Base-by-base conservation (phyloP, 1,140 invertebrate species). In the Phenacoccus solenopsis region DNA sequence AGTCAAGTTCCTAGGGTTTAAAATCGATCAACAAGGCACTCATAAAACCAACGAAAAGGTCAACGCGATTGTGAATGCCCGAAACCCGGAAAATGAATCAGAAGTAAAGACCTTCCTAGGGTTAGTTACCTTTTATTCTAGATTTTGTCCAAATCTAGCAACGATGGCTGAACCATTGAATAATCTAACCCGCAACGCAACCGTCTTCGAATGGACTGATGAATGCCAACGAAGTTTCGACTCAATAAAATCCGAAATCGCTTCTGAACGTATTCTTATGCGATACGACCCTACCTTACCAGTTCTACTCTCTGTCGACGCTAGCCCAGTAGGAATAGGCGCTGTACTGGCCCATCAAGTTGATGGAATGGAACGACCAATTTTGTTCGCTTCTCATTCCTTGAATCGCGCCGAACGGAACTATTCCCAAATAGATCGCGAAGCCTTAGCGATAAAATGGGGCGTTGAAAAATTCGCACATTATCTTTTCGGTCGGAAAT, bases 361-460 rank as follows among this genome's bases (percentile, higher is more conserved):
- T 22, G 75, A 81, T 73, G 77, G 75, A 16, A 38, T 35, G 0
- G 79, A 82, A 73, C 71, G 72, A 71, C 80, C 80, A 1, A 78
- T 84, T 25, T 77, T 77, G 4, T 83, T 79, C 75, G 77, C 77
- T 4, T 82, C 78, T 0, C 64, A 80, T 70, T 77, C 76, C 0
- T 70, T 85, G 20, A 75, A 73, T 20, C 25, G 70, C 28, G 74
- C 80, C 20, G 81, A 84, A 74, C 74, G 73, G 69, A 67, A 57
- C 21, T 83, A 84, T 68, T 69, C 76, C 12, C 79, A 81, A 72
- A 77, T 82, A 25, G 79, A 84, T 57, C 80, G 78, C 70, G 82
- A 85, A 75, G 77, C 77, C 24, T 71, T 82, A 10, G 76, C 76
- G 9, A 76, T 85, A 9, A 71, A 82, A 10, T 81, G 74, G 73